These are phyloP conservation scores for Matsumyia berberina DNA, from an alignment of 2,888 invertebrate genomes.

Conservation along the genomic window DNA sequence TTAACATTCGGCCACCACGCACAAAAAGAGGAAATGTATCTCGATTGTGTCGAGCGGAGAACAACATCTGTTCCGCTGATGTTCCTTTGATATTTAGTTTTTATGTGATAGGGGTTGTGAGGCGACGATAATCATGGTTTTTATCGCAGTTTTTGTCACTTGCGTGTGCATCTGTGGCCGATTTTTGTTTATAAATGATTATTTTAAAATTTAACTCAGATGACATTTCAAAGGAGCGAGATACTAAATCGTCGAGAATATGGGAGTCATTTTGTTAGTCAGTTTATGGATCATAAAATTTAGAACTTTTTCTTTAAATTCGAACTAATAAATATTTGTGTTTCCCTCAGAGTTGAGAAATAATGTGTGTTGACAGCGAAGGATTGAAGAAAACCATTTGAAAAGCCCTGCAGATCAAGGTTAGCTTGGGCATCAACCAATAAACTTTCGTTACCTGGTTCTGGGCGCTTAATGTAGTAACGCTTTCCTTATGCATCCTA, in stretches of 20 bases:
- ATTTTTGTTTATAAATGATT: slow-evolving; percentile 49
- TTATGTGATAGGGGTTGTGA: slow-evolving; percentile 54
- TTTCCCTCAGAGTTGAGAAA: slow-evolving; percentile 1
- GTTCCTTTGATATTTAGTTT: slow-evolving; percentile 70
- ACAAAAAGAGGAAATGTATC: slow-evolving; percentile 30
- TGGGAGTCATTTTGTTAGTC: slow-evolving; percentile 50
- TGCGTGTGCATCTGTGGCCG: slow-evolving; percentile 57
- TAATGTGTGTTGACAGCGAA: slow-evolving; percentile 4
- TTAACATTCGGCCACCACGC: slow-evolving; percentile 19
- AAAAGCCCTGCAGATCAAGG: too few species aligned
- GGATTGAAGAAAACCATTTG: slow-evolving; percentile 2
- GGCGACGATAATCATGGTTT: slow-evolving; percentile 45
- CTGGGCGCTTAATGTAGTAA: too few species aligned
- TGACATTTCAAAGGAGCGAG: slow-evolving; percentile 57
- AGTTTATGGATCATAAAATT: slow-evolving; percentile 53
- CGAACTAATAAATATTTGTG: background rate
- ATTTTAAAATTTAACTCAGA: slow-evolving; percentile 57
- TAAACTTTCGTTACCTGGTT: too few species aligned
- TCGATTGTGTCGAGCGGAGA: slow-evolving; percentile 42
- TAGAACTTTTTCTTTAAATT: background rate
- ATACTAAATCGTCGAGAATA: slow-evolving; percentile 62
- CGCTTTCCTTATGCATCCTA: too few species aligned
- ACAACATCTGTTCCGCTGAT: slow-evolving; percentile 72
- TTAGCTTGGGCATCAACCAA: too few species aligned
- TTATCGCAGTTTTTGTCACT: slow-evolving; percentile 31